Percentiles rank a stretch among this genome's conserved stretches.
phyloP scores from a whole-genome alignment of 1,140 invertebrate genomes.

The Caenorhabditis brenneri region DNA sequence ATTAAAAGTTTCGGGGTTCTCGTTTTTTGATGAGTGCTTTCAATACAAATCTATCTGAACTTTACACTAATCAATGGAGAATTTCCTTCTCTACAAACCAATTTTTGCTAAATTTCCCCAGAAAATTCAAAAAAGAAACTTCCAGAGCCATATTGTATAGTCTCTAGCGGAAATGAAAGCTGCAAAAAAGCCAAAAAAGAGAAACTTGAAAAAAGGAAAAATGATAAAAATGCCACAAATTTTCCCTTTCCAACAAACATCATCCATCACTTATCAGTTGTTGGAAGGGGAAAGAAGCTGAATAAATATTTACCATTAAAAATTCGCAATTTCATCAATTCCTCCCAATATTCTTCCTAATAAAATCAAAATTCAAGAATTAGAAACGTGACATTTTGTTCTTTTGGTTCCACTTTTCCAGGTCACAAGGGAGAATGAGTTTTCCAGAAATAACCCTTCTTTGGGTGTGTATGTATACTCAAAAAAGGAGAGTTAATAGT shows the following conservation, averaged over 20 bases:
- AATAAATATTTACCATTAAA: slow-evolving; percentile 32
- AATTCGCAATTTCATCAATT: background rate
- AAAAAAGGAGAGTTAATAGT: background rate
- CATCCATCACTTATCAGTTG: slow-evolving; percentile 14
- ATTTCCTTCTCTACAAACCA: too few species aligned
- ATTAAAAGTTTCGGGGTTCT: too few species aligned
- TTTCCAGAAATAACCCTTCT: background rate
- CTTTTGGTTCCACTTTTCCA: background rate
- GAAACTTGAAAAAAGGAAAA: background rate
- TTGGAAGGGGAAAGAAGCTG: background rate
- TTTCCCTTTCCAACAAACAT: background rate
- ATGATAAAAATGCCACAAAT: slow-evolving; percentile 11
- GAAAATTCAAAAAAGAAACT: too few species aligned
- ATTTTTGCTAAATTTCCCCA: too few species aligned
- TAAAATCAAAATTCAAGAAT: background rate
- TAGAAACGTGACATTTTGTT: background rate
- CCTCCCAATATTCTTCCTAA: background rate
- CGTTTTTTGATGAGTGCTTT: too few species aligned
- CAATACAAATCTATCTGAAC: too few species aligned
- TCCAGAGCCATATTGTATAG: too few species aligned
- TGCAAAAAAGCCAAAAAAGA: background rate
- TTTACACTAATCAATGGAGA: too few species aligned
- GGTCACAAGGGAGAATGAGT: background rate
- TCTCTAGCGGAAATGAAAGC: background rate
- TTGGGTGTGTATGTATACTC: background rate